Conservation (phyloP, 2,113 vertebrate species). For the Tachycineta bicolor region DNA sequence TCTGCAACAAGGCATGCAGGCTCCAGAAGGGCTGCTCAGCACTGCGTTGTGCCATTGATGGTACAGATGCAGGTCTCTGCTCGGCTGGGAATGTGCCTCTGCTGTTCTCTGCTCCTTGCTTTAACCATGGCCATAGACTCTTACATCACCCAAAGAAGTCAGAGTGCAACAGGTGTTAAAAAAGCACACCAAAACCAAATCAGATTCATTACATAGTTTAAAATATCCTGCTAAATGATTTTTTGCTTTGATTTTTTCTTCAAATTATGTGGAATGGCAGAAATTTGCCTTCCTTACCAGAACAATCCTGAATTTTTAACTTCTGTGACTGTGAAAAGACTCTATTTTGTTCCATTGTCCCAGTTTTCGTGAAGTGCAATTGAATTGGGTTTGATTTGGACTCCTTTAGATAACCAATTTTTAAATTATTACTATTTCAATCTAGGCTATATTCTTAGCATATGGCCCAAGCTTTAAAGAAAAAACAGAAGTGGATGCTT, state of each 20-base stretch:
- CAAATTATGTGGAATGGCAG: background rate
- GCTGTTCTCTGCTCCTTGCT: background rate
- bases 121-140: background rate
- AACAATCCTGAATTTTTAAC: background rate
- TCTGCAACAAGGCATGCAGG: background rate
- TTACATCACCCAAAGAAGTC: background rate
- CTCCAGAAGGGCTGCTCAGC: background rate
- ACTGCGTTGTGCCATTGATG: background rate
- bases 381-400: background rate
- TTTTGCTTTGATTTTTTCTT: background rate
- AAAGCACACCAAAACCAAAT: background rate
- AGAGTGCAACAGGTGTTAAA: background rate
- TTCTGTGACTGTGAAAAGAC: background rate
- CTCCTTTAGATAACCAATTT: background rate
- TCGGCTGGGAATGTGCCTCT: background rate
- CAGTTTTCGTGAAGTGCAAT: background rate
- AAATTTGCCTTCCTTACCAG: background rate
- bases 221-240: background rate
- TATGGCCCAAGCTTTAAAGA: slow-evolving; percentile 88
- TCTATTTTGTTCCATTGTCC: background rate
- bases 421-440: background rate
- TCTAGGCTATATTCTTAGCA: slow-evolving; percentile 90
- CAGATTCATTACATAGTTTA: background rate
- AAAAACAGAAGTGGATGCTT: slow-evolving; percentile 80
- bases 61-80: background rate